These are phyloP conservation scores for Chromobotia macracanthus DNA, from an alignment of 2,797 vertebrate species.

Conservation along the genomic window DNA sequence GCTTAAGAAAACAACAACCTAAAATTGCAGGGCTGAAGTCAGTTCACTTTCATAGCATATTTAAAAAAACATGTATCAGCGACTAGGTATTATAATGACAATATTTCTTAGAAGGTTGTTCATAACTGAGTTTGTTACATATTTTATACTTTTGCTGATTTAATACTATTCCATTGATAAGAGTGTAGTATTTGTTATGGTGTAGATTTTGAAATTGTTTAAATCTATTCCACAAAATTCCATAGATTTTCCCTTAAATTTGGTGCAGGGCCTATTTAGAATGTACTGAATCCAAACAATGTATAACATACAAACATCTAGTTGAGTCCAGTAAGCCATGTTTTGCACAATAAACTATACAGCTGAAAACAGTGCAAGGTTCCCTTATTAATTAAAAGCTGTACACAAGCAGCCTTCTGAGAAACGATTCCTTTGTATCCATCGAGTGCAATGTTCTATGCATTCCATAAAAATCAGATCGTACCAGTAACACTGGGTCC, in stretches of 20 bases:
- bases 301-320: neutral
- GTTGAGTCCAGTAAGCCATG: neutral
- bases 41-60: too few relatives aligned
- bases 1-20: neutral
- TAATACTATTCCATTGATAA: too few relatives aligned
- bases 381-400: conserved; percentile 73
- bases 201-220: too few relatives aligned
- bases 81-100: too few relatives aligned
- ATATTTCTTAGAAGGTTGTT: too few relatives aligned
- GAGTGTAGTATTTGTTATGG: too few relatives aligned
- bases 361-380: conserved; percentile 26
- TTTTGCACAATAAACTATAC: neutral
- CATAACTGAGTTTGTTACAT: too few relatives aligned
- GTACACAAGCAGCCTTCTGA: conserved; percentile 67
- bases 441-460: conserved; percentile 66
- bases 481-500: conserved; percentile 69
- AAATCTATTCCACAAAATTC: too few relatives aligned
- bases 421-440: conserved; percentile 59
- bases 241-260: neutral
- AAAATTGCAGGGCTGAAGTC: neutral
- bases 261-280: neutral
- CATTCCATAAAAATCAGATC: conserved; percentile 68
- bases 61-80: too few relatives aligned
- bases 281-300: neutral
- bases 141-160: too few relatives aligned